phyloP scores from a whole-genome alignment of 1,140 invertebrate species.

The Mya arenaria region DNA sequence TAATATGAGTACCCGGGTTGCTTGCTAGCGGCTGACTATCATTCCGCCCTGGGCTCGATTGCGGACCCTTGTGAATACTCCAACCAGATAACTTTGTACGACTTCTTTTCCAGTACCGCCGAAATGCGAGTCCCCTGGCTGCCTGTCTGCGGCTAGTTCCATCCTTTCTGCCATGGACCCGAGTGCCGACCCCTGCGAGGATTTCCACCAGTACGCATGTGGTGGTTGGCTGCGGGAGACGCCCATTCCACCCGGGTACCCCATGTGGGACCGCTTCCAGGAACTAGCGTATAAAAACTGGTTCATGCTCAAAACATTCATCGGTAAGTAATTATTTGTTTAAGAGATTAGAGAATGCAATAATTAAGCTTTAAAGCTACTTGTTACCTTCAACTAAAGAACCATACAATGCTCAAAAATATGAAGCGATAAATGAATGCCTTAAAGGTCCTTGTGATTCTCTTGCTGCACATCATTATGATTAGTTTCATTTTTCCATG shows the following conservation, averaged over 20 bases:
- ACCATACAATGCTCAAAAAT: too few relatives aligned
- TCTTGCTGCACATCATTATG: too few relatives aligned
- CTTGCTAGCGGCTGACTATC: background rate
- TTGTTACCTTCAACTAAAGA: too few relatives aligned
- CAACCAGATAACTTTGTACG: background rate
- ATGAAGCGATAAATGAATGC: too few relatives aligned
- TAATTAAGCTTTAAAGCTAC: too few relatives aligned
- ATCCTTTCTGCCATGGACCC: constrained; percentile 82
- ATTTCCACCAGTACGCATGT: constrained; percentile 85
- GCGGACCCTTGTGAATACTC: background rate
- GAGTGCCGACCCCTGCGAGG: constrained; percentile 82
- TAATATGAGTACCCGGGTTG: background rate
- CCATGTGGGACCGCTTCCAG: constrained; percentile 75
- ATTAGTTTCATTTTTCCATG: too few relatives aligned
- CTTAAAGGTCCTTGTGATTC: too few relatives aligned
- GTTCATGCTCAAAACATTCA: constrained; percentile 70
- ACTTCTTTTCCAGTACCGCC: constrained; percentile 67
- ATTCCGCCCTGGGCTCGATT: background rate
- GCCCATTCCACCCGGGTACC: constrained; percentile 76
- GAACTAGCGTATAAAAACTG: constrained; percentile 75
- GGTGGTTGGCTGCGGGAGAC: constrained; percentile 82
- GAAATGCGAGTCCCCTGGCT: constrained; percentile 72
- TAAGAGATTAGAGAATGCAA: too few relatives aligned
- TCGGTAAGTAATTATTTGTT: constrained; percentile 72
- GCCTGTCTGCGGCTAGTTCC: constrained; percentile 72